Evolutionary conservation across 2,888 invertebrate genomes (phyloP).

Genomic region (Lamproptera curius): DNA sequence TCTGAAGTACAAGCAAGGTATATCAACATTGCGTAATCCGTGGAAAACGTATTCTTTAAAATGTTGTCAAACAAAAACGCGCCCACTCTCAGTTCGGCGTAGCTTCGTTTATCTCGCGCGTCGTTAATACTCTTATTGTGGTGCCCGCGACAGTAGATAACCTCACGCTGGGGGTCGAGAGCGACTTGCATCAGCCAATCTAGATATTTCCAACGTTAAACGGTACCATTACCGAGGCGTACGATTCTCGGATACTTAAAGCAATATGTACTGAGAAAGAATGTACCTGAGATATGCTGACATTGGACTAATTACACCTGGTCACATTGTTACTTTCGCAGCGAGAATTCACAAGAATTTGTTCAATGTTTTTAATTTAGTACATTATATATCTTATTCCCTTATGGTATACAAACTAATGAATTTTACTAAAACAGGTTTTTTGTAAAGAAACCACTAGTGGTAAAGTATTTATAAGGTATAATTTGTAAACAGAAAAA

Average conservation of each 20-base stretch:
- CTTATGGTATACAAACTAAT: not conserved
- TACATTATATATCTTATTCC: not conserved
- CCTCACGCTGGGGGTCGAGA: slow-evolving; percentile 53
- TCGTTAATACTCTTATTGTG: slow-evolving; percentile 22
- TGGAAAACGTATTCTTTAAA: slow-evolving; percentile 1
- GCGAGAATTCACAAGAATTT: no score
- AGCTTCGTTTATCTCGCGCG: slow-evolving; percentile 23
- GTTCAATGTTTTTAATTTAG: not conserved
- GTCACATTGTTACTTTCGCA: no score
- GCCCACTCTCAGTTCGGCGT: slow-evolving; percentile 12
- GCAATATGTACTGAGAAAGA: not conserved
- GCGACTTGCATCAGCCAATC: slow-evolving; percentile 52
- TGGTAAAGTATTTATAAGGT: not conserved
- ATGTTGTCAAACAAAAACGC: slow-evolving; percentile 13
- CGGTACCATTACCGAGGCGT: slow-evolving; percentile 10
- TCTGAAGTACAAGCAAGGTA: no score
- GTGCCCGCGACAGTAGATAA: slow-evolving; percentile 40
- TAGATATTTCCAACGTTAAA: slow-evolving; percentile 32
- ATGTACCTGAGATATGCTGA: not conserved
- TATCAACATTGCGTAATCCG: not conserved
- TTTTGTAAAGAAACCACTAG: not conserved
- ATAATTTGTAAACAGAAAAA: not conserved
- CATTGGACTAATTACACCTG: no score
- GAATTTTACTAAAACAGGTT: not conserved
- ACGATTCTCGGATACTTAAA: slow-evolving; percentile 3